Evolutionary conservation across 2,113 vertebrate genomes (phyloP).

Genomic region (Alligator sinensis): DNA sequence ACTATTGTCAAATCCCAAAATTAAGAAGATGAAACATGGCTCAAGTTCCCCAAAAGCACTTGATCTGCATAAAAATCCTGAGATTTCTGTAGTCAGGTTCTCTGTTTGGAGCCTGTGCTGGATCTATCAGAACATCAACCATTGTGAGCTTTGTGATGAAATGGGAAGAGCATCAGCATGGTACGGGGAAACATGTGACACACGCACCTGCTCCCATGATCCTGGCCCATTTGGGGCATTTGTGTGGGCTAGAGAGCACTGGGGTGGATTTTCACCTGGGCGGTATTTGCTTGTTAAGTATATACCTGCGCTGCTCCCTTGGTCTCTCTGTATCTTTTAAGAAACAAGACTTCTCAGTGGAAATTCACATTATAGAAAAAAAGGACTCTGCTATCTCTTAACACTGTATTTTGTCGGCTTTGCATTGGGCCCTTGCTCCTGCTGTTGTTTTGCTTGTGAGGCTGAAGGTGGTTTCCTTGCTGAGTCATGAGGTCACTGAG

Average conservation of each 20-base stretch:
- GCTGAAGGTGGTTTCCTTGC: not conserved
- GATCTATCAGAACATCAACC: not conserved
- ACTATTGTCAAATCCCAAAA: constrained; percentile 23
- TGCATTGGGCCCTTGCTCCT: not conserved
- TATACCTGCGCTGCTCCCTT: too few relatives aligned
- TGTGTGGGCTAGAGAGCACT: too few relatives aligned
- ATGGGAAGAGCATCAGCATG: constrained; percentile 54
- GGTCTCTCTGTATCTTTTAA: too few relatives aligned
- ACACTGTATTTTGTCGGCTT: not conserved
- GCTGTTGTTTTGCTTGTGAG: fast-evolving
- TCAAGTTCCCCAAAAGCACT: not conserved
- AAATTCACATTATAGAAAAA: too few relatives aligned
- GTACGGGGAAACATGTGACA: not conserved
- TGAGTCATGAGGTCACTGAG: not conserved
- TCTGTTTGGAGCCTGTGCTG: not conserved
- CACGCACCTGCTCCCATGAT: too few relatives aligned
- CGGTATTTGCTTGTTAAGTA: too few relatives aligned
- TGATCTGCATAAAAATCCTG: not conserved
- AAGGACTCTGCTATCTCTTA: not conserved
- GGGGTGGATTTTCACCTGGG: too few relatives aligned
- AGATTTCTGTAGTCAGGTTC: not conserved
- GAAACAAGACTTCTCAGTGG: too few relatives aligned
- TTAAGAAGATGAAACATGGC: not conserved
- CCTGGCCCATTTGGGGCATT: too few relatives aligned
- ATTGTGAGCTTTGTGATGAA: not conserved